Conservation (phyloP, 2,113 vertebrate genomes). For the Thinocorus orbignyianus region DNA sequence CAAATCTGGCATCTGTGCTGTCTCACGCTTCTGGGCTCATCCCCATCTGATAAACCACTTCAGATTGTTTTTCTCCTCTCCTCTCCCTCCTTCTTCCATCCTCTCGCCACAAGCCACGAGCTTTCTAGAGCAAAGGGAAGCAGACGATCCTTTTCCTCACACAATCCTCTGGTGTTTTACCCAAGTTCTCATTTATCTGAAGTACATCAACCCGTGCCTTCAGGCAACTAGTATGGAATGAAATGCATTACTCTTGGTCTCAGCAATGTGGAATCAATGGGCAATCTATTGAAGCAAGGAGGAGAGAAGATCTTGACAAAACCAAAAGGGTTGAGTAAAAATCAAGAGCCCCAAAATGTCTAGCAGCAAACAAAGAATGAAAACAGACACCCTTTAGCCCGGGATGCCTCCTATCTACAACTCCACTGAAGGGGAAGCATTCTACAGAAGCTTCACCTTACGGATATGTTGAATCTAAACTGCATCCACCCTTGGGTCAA, state of each 20-base stretch:
- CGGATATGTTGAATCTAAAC: neutral
- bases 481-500: neutral
- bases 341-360: neutral
- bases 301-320: neutral
- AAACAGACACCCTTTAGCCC: neutral
- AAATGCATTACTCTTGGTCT: neutral
- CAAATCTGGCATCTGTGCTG: neutral
- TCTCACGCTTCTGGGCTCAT: neutral
- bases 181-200: neutral
- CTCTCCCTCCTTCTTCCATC: neutral
- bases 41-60: neutral
- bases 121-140: neutral
- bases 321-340: neutral
- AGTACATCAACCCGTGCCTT: neutral
- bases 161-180: neutral
- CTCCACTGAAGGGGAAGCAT: neutral
- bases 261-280: rapidly evolving
- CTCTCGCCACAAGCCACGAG: neutral
- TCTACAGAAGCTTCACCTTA: neutral
- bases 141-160: neutral
- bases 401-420: neutral
- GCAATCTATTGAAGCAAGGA: neutral
- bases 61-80: neutral
- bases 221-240: neutral
- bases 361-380: neutral